Evolutionary conservation across 2,888 invertebrate species (phyloP).

Genomic region (Drosophila prolongata): DNA sequence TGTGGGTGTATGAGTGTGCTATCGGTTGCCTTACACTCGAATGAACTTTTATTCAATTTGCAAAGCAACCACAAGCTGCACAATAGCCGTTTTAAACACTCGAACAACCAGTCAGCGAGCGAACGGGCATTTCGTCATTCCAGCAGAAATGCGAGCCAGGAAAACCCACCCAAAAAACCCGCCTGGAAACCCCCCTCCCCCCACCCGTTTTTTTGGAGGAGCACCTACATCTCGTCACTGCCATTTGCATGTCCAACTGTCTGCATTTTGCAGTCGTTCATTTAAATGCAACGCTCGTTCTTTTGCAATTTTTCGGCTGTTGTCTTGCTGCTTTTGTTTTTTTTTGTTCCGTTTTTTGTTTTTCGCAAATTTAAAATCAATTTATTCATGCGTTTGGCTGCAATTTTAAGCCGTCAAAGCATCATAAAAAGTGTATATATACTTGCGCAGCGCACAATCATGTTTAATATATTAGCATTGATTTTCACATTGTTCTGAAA

Average conservation of each 20-base stretch:
- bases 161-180: slow-evolving; percentile 13
- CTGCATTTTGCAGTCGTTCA: slow-evolving; percentile 61
- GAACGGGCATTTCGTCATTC: slow-evolving; percentile 76
- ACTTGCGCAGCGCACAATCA: slow-evolving; percentile 14
- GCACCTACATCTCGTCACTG: slow-evolving; percentile 54
- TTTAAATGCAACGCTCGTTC: slow-evolving; percentile 68
- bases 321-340: slow-evolving; percentile 14
- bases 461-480: slow-evolving; percentile 47
- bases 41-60: slow-evolving; percentile 82
- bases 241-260: slow-evolving; percentile 74
- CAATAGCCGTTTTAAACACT: slow-evolving; percentile 79
- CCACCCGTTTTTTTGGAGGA: slow-evolving; percentile 1
- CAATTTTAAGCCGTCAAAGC: slow-evolving; percentile 52
- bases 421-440: slow-evolving; percentile 18
- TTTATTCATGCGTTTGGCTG: slow-evolving; percentile 68
- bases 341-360: slow-evolving; percentile 2
- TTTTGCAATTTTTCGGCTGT: slow-evolving; percentile 51
- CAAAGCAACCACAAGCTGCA: slow-evolving; percentile 81
- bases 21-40: slow-evolving; percentile 81
- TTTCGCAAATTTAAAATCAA: slow-evolving; percentile 51
- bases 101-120: slow-evolving; percentile 59
- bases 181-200: not conserved
- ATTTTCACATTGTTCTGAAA: slow-evolving; percentile 41
- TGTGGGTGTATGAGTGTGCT: slow-evolving; percentile 58
- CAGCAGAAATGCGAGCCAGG: slow-evolving; percentile 19